Conservation (phyloP, 2,888 invertebrate genomes). For the Phyto melanocephala region DNA sequence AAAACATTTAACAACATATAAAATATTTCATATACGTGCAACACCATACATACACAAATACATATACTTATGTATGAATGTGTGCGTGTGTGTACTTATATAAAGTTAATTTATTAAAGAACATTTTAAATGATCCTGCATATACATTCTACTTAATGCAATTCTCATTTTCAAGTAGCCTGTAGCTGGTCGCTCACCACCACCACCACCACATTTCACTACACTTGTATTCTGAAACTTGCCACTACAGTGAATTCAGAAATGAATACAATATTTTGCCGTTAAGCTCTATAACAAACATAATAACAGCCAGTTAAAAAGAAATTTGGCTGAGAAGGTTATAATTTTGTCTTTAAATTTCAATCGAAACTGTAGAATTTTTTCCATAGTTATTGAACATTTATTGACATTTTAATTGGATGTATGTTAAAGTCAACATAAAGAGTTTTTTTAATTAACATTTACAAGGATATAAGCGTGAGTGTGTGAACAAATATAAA, state of each 20-base stretch:
- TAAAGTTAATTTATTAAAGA: constrained; percentile 1
- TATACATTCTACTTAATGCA: constrained; percentile 6
- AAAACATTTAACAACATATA: no score
- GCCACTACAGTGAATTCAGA: not conserved
- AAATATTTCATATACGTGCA: no score
- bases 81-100: not conserved
- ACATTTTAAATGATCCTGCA: not conserved
- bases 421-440: not conserved
- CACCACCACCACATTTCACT: not conserved
- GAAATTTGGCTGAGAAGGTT: not conserved
- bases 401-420: constrained; percentile 16
- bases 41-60: not conserved
- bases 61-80: not conserved
- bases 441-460: not conserved
- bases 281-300: not conserved
- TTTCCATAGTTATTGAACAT: not conserved
- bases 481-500: not conserved
- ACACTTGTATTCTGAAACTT: not conserved
- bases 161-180: constrained; percentile 8
- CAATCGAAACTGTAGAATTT: not conserved
- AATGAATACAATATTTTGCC: not conserved
- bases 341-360: not conserved
- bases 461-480: not conserved
- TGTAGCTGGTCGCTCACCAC: not conserved
- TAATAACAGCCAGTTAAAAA: not conserved